Evolutionary conservation across 2,888 invertebrate genomes (phyloP), one percentile per base, ranked within the genome.

Genomic region (Chrysolina haemoptera): DNA sequence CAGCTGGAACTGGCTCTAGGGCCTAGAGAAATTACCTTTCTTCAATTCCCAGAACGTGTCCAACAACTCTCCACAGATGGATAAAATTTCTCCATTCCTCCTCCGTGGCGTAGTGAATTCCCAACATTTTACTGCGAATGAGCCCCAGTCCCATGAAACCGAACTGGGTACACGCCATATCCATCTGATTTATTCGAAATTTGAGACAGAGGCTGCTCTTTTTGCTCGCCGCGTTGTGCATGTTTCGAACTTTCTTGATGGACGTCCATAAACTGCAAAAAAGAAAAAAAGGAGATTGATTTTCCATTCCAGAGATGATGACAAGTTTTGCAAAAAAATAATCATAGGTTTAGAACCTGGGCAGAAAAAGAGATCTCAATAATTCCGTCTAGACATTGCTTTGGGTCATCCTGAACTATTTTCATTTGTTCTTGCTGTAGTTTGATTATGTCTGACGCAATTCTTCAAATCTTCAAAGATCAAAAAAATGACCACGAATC

Each of bases 121-220:
- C 94, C 63, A 96, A 90, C 70, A 90, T 86, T 71, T 92, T 89
- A 0, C 92, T 90, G 67, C 91, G 91, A 6, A 94, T 84, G 0
- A 95, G 85, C 0, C 92, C 89, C 79, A 93, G 92, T 0, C 96
- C 97, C 84, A 97, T 91, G 85, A 97, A 97, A 3, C 96, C 96
- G 84, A 95, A 95, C 87, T 95, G 96, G 0, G 97, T 96, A 11
- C 97, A 86, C 0, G 94, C 94, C 91, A 98, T 92, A 85, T 97
- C 96, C 78, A 93, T 91, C 86, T 97, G 97, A 0, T 93, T 92
- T 46, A 96, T 92, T 48, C 89, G 88, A 0, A 91, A 91, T 2
- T 89, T 80, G 8, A 90, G 88, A 11, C 16, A 35, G 16, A 14
- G 16, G 16, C 55, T 84, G 50, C 90, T 88, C 74, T 89, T 87